Conservation (phyloP, 2,888 invertebrate species). For the Dioctria linearis region DNA sequence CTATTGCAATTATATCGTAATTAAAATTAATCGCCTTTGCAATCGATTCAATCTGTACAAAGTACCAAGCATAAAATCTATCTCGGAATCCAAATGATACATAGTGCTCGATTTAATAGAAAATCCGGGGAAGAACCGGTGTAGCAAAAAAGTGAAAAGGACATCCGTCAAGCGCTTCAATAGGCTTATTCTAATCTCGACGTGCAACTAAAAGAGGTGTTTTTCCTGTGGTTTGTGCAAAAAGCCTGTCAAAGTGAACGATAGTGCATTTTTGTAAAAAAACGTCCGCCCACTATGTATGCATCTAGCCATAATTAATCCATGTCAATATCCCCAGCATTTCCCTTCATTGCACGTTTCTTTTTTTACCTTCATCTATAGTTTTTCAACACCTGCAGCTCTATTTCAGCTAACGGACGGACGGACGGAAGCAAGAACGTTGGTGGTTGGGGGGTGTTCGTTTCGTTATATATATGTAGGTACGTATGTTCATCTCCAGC, state of each 20-base stretch:
- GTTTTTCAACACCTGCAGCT: too few species aligned
- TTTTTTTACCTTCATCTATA: too few species aligned
- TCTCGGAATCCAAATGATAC: neutral
- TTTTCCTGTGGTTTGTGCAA: conserved; percentile 23
- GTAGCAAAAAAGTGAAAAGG: neutral
- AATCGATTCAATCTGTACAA: too few species aligned
- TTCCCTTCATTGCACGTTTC: neutral
- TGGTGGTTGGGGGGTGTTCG: too few species aligned
- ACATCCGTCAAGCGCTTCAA: conserved; percentile 16
- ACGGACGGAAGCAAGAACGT: too few species aligned
- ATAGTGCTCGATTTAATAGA: neutral
- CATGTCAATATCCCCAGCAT: conserved; percentile 13
- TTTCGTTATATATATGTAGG: too few species aligned
- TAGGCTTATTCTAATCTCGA: conserved; percentile 35
- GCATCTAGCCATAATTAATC: neutral
- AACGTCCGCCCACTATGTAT: conserved; percentile 2
- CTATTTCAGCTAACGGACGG: too few species aligned
- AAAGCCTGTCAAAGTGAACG: conserved; percentile 12
- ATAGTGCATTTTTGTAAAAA: neutral
- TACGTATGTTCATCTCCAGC: too few species aligned
- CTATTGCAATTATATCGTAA: too few species aligned
- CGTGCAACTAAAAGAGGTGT: conserved; percentile 33
- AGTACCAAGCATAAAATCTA: too few species aligned
- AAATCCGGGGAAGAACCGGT: neutral
- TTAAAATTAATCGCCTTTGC: too few species aligned